Conservation (phyloP, 1,140 invertebrate species). For the Venustaconcha ellipsiformis region DNA sequence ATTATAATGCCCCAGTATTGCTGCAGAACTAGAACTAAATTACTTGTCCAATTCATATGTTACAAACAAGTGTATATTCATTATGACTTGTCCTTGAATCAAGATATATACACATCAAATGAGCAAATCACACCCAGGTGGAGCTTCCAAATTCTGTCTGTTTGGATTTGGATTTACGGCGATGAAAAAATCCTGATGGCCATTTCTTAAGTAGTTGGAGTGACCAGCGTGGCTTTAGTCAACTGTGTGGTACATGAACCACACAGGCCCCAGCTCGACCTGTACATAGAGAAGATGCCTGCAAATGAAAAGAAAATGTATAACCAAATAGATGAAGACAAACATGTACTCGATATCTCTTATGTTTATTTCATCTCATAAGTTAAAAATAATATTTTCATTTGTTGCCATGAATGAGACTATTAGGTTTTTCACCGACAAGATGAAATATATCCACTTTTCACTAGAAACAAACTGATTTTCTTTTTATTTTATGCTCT, state of each 20-base stretch:
- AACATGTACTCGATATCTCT: not conserved
- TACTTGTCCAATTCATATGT: too few relatives aligned
- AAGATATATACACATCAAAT: too few relatives aligned
- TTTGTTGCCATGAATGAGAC: too few relatives aligned
- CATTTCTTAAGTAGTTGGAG: slow-evolving; percentile 58
- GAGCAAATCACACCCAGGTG: slow-evolving; percentile 15
- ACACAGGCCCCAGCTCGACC: slow-evolving; percentile 89
- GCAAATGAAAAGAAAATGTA: slow-evolving; percentile 27
- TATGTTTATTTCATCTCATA: not conserved
- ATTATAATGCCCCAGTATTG: too few relatives aligned
- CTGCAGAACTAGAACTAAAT: too few relatives aligned
- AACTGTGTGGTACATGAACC: slow-evolving; percentile 73
- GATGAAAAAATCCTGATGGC: slow-evolving; percentile 59
- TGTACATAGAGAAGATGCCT: slow-evolving; percentile 81
- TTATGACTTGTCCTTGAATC: too few relatives aligned
- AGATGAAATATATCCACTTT: too few relatives aligned
- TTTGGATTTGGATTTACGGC: slow-evolving; percentile 30
- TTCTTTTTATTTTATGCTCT: too few relatives aligned
- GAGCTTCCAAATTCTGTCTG: slow-evolving; percentile 14
- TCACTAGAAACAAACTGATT: too few relatives aligned
- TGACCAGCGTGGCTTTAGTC: slow-evolving; percentile 59
- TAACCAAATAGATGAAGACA: not conserved
- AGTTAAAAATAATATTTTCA: too few relatives aligned
- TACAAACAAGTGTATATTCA: too few relatives aligned
- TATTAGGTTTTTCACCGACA: too few relatives aligned